Evolutionary conservation across 1,140 invertebrate species (phyloP).

Genomic region (Drosophila kohkoa): DNA sequence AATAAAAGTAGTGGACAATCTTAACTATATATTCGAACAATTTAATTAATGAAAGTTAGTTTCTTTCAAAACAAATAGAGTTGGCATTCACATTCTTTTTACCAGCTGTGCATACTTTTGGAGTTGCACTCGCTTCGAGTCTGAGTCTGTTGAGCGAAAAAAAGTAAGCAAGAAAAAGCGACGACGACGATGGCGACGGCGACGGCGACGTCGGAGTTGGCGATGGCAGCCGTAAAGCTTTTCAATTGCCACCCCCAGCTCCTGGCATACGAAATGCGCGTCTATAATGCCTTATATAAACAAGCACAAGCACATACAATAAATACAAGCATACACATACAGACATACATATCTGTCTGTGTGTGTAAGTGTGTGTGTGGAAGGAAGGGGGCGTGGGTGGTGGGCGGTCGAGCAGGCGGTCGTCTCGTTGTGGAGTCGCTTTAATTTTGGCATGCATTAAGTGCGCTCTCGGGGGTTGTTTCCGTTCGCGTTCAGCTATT

Average conservation of each 20-base stretch:
- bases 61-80: no score
- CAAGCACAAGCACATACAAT: constrained; percentile 20
- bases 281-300: constrained; percentile 82
- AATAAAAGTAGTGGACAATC: no score
- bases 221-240: constrained; percentile 73
- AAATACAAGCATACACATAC: constrained; percentile 10
- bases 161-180: constrained; percentile 53
- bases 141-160: constrained; percentile 31
- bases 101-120: not conserved
- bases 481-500: constrained; percentile 62
- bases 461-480: constrained; percentile 80
- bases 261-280: constrained; percentile 64
- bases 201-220: constrained; percentile 32
- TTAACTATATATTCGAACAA: no score
- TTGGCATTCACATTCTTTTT: not conserved
- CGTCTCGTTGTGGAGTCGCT: constrained; percentile 55
- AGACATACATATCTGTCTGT: constrained; percentile 25
- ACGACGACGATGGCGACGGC: constrained; percentile 36
- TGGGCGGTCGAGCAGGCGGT: constrained; percentile 3
- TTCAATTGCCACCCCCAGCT: constrained; percentile 77
- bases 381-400: constrained; percentile 34
- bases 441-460: constrained; percentile 83
- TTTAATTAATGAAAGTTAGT: no score
- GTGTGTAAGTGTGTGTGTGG: constrained; percentile 48
- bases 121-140: constrained; percentile 8